Evolutionary conservation across 2,888 invertebrate genomes (phyloP), one percentile per base, ranked within the genome.

Genomic region (Sminthurides aquaticus): DNA sequence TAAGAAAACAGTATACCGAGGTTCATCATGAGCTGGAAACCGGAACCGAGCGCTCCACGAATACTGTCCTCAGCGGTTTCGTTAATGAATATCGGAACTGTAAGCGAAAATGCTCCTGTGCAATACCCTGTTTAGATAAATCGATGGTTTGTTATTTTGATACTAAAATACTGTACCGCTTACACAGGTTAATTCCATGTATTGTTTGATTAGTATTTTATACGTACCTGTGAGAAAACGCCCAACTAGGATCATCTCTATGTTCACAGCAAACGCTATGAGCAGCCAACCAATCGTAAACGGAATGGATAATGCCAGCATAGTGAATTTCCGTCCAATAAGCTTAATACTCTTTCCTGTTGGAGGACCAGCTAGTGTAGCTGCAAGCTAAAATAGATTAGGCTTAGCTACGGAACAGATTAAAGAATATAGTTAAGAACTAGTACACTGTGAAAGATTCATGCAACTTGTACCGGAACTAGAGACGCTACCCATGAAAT

Each of bases 401-500:
- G n/a, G 11, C 11, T 56, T 25, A 20, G n/a, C 3, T 20, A 52
- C 8, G 20, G 8, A 20, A 8, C 22, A 56, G 24, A 52, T 11
- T 20, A 11, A 57, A n/a, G 11, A 43, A 25, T 22, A 59, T 8
- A 34, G 43, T 34, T 34, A 34, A 15, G 15, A 34, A 15, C 43
- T 34, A 34, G 5, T 15, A 34, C 43, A 34, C 43, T 34, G 5
- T 34, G 43, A 34, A 34, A 34, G 15, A 15, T 34, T 34, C 5
- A 34, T 34, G 43, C 29, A 56, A 56, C 29, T 34, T 54, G 54
- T 29, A 34, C 62, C 28, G 28, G 62, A 55, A 29, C 55, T 1
- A 83, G 76, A 49, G 83, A 84, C 0, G 82, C 83, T 15, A 86
- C 75, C 79, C 86, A 80, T 0, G 85, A 83, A 3, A 79, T 78